These are phyloP conservation scores for Octonoba sinensis DNA, from an alignment of 2,888 invertebrate species.

Conservation along the genomic window DNA sequence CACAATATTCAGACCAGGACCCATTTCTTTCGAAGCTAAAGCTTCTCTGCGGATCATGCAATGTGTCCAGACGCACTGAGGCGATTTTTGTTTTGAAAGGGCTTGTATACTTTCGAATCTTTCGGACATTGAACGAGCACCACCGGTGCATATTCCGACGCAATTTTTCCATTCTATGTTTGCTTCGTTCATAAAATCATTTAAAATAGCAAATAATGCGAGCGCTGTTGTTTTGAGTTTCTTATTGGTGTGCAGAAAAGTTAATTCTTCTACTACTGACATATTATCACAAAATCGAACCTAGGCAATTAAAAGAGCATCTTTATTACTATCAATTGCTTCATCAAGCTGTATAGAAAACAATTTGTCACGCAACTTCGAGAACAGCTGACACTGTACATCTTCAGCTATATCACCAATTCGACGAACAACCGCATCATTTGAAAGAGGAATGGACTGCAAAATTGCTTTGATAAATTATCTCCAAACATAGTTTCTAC, in stretches of 20 bases:
- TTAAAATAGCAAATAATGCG: no score
- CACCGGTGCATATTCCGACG: slow-evolving; percentile 38
- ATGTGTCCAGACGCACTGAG: slow-evolving; percentile 23
- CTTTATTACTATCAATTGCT: slow-evolving; percentile 31
- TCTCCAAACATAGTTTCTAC: no score
- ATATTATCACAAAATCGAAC: slow-evolving; percentile 33
- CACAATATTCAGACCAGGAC: no score
- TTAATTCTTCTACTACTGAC: slow-evolving; percentile 31
- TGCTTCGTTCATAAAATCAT: slow-evolving; percentile 50
- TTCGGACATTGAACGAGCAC: slow-evolving; percentile 29
- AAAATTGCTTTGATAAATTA: no score
- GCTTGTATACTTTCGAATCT: slow-evolving; percentile 28
- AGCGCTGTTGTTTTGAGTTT: no score
- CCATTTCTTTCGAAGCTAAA: no score
- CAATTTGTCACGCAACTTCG: slow-evolving; percentile 47
- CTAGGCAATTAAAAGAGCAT: slow-evolving; percentile 25
- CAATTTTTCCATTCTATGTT: slow-evolving; percentile 33
- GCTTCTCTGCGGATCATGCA: no score
- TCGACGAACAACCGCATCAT: slow-evolving; percentile 43
- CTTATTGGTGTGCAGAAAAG: no score
- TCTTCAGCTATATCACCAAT: slow-evolving; percentile 52
- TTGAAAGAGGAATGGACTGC: slow-evolving; percentile 46
- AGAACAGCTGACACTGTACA: slow-evolving; percentile 48
- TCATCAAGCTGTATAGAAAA: slow-evolving; percentile 43
- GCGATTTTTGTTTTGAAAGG: slow-evolving; percentile 30